These are phyloP conservation scores for Elgaria multicarinata DNA, from an alignment of 2,113 vertebrate genomes.

Conservation along the genomic window DNA sequence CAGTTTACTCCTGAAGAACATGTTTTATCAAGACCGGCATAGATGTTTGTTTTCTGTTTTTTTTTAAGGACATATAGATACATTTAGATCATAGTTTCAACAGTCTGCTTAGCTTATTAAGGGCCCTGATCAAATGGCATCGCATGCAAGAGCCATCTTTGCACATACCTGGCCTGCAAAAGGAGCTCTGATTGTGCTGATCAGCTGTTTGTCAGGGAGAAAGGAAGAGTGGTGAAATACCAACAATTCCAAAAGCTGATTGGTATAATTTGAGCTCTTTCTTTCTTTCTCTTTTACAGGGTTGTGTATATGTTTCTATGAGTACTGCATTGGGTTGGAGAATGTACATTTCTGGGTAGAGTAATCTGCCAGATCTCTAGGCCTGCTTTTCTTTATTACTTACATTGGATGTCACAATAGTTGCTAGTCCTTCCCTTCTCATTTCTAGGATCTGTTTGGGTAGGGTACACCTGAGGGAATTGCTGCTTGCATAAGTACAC, in stretches of 20 bases:
- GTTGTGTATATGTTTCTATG: background rate
- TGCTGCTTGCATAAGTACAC: too few species aligned
- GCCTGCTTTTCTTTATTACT: background rate
- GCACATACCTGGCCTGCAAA: background rate
- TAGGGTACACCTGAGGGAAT: background rate
- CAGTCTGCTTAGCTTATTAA: background rate
- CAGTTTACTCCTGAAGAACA: background rate
- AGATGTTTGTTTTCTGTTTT: background rate
- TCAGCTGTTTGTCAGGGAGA: background rate
- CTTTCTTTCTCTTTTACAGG: background rate
- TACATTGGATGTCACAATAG: background rate
- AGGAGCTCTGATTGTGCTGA: background rate
- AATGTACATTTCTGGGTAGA: background rate
- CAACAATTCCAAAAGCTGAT: background rate
- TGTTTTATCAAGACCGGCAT: background rate
- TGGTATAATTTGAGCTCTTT: background rate
- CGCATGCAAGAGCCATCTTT: background rate
- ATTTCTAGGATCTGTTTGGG: background rate
- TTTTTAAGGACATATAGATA: background rate
- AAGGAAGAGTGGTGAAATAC: background rate
- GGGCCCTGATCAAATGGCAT: background rate
- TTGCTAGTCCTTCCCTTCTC: background rate
- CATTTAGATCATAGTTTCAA: background rate
- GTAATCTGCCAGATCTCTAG: background rate
- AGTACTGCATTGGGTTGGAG: background rate